These are phyloP conservation scores for Peribatodes rhomboidaria DNA, from an alignment of 2,888 invertebrate genomes.

Conservation along the genomic window DNA sequence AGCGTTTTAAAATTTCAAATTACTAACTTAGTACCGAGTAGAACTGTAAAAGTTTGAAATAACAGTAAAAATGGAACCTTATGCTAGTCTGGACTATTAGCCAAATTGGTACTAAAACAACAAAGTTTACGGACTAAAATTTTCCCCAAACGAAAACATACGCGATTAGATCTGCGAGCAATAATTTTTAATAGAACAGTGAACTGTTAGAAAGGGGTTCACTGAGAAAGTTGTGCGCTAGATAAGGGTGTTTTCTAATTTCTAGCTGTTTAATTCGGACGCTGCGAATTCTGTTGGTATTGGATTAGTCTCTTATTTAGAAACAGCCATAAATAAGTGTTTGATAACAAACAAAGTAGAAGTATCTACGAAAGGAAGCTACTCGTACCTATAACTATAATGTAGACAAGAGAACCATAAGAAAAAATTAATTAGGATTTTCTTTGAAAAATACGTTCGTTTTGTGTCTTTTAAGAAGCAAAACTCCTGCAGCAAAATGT, in stretches of 20 bases:
- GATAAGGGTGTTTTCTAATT: slow-evolving; percentile 23
- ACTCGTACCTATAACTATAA: too few species aligned
- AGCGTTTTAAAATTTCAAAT: slow-evolving; percentile 1
- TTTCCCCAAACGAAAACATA: slow-evolving; percentile 43
- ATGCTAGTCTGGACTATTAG: slow-evolving; percentile 23
- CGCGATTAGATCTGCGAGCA: slow-evolving; percentile 43
- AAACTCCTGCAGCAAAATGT: too few species aligned
- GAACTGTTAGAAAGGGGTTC: slow-evolving; percentile 30
- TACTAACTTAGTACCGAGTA: slow-evolving; percentile 2
- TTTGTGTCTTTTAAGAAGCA: too few species aligned
- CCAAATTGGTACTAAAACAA: slow-evolving; percentile 38
- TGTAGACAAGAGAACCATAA: too few species aligned
- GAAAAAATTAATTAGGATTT: too few species aligned
- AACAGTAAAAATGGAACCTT: slow-evolving; percentile 29
- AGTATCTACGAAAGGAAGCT: too few species aligned
- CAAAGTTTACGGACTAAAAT: slow-evolving; percentile 39
- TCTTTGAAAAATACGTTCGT: too few species aligned
- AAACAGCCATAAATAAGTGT: too few species aligned
- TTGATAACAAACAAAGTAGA: too few species aligned
- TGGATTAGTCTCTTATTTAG: too few species aligned
- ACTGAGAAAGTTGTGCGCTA: background rate
- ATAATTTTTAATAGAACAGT: slow-evolving; percentile 44
- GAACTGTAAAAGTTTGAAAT: slow-evolving; percentile 14
- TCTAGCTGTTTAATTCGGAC: background rate
- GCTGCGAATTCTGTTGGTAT: background rate